Percentiles rank a stretch among this genome's conserved stretches.
Conservation (phyloP, 2,797 vertebrate genomes). For the Cryptoprocta ferox region DNA sequence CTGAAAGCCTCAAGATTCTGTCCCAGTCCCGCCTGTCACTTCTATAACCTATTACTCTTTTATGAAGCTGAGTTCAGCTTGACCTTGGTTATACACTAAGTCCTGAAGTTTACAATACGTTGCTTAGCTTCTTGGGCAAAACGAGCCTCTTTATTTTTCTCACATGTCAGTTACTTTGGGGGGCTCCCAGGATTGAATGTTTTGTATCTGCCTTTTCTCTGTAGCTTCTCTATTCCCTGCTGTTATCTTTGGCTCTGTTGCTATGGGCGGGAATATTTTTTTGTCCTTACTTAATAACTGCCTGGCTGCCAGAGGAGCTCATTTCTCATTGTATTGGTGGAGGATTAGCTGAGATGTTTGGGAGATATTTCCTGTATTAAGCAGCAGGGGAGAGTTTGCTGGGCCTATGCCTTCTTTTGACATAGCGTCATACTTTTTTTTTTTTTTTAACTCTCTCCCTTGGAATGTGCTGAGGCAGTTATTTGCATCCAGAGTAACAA, state of each 20-base stretch:
- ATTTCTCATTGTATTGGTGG: slow-evolving; percentile 88
- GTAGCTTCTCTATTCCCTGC: slow-evolving; percentile 77
- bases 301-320: slow-evolving; percentile 82
- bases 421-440: slow-evolving; percentile 82
- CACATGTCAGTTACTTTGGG: slow-evolving; percentile 39
- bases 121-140: slow-evolving; percentile 39
- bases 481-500: slow-evolving; percentile 50
- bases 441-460: slow-evolving; percentile 59
- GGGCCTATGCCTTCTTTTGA: slow-evolving; percentile 83
- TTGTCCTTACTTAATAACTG: slow-evolving; percentile 86
- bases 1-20: background rate
- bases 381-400: slow-evolving; percentile 85
- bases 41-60: background rate
- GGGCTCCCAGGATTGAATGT: slow-evolving; percentile 57
- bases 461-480: slow-evolving; percentile 84
- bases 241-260: slow-evolving; percentile 86
- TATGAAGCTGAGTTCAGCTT: background rate
- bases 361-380: slow-evolving; percentile 87
- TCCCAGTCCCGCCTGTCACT: background rate
- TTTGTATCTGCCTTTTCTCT: slow-evolving; percentile 74
- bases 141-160: slow-evolving; percentile 54
- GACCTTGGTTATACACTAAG: background rate
- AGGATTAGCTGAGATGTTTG: slow-evolving; percentile 86
- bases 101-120: background rate
- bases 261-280: slow-evolving; percentile 84